Base-by-base conservation (phyloP, 2,113 vertebrate species). In the Actinemys pallida region DNA sequence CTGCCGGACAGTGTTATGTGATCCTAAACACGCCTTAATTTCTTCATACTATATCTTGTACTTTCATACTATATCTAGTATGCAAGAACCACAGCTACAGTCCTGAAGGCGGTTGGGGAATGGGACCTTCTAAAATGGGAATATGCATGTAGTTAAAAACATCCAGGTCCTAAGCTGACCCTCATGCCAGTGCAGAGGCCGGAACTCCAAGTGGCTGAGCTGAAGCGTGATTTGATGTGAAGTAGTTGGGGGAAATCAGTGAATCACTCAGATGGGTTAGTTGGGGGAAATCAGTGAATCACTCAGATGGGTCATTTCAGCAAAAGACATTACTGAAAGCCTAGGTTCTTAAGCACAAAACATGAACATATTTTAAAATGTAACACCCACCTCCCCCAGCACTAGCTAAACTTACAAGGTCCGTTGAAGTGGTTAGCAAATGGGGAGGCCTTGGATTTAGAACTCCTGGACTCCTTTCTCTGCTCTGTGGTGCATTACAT, bases 1-100 rank as follows among this genome's bases (percentile, higher is more conserved):
- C 3, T 0, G 50, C 5, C 1, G 76, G 90, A 1, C 22, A 96
- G 90, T 1, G 80, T 59, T 65, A 17, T 0, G 3, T 20, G 76
- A 94, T 65, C 84, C 91, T 90, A 91, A 25, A 31, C 5, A 79
- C 4, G 0, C 4, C 1, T 91, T 8, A 54, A 88, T 49, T 83
- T 42, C 79, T 90, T 90, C 90, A 84, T 54, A 13, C 57, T 0
- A 9, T 47, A 52, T 39, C 82, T 45, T 3, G 82, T 72, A 5
- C 11, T 0, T 49, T 49, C 57, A 39, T n/a, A 16, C 52, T 22
- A 22, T 20, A 54, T 11, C 25, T 57, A 59, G 27, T 62, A 62
- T 27, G 83, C 59, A 84, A 31, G 62, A 86, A 56, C 0, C 81
- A 47, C 50, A 80, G 49, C 69, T 20, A 45, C n/a, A 27, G 59